Conservation (phyloP, 2,113 vertebrate genomes). For the Pangasianodon gigas region DNA sequence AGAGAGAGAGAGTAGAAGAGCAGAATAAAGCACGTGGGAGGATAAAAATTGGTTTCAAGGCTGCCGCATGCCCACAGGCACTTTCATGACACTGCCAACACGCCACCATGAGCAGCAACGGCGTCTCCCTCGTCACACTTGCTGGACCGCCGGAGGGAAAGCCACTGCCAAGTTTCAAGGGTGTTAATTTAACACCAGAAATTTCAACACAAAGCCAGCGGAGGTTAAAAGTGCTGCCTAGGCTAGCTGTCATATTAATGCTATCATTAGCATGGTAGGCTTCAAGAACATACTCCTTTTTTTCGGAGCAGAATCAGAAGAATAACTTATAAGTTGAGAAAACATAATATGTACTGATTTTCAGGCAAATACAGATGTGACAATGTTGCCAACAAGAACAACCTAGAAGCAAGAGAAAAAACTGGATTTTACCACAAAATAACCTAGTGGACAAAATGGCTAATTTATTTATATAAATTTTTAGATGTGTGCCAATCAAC, state of each 20-base stretch:
- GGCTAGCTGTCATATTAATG: constrained; percentile 2
- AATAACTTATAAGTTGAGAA: neutral
- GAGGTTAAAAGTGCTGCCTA: neutral
- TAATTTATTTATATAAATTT: neutral
- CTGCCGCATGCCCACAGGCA: constrained; percentile 6
- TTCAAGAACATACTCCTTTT: neutral
- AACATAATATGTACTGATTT: neutral
- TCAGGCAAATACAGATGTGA: neutral
- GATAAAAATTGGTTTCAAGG: neutral
- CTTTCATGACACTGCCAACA: constrained; percentile 9
- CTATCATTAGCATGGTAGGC: neutral
- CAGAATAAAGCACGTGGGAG: constrained; percentile 12
- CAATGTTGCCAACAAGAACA: neutral
- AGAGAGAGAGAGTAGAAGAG: constrained; percentile 27
- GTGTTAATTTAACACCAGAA: constrained; percentile 15
- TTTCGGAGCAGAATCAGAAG: neutral
- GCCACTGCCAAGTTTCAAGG: constrained; percentile 21
- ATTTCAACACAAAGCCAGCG: neutral
- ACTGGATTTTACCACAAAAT: neutral
- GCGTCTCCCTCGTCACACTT: constrained; percentile 18
- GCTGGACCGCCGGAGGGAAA: neutral
- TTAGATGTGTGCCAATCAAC: too few relatives aligned
- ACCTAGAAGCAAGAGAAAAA: neutral
- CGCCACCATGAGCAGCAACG: neutral
- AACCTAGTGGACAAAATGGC: neutral